Evolutionary conservation across 2,888 invertebrate species (phyloP).

Genomic region (Pardosa pseudoannulata): DNA sequence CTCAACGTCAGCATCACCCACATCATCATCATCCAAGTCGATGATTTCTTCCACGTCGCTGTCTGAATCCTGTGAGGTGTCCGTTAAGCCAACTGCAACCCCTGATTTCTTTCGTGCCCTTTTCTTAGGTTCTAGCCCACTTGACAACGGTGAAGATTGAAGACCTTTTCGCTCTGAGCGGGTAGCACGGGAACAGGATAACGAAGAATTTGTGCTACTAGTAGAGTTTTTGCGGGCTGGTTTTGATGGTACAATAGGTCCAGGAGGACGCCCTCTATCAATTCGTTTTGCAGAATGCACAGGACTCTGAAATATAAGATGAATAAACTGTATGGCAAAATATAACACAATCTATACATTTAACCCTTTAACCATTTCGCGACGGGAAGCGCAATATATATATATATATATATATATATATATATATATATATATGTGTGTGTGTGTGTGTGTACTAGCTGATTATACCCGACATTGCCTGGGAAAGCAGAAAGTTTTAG

Average conservation of each 20-base stretch:
- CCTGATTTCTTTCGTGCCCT: conserved; percentile 67
- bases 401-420: too few relatives aligned
- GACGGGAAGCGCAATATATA: too few relatives aligned
- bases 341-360: too few relatives aligned
- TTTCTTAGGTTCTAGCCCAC: conserved; percentile 63
- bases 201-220: conserved; percentile 39
- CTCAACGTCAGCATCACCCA: conserved; percentile 28
- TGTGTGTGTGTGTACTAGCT: too few relatives aligned
- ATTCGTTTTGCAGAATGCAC: conserved; percentile 23
- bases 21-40: conserved; percentile 40
- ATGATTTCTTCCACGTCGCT: conserved; percentile 64
- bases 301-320: conserved; percentile 28
- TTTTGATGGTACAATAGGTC: conserved; percentile 13
- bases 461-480: too few relatives aligned
- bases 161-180: conserved; percentile 73
- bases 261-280: conserved; percentile 71
- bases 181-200: conserved; percentile 63
- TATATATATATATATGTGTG: too few relatives aligned
- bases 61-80: conserved; percentile 59
- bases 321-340: too few relatives aligned
- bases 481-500: too few relatives aligned
- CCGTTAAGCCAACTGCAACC: conserved; percentile 29
- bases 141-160: conserved; percentile 61
- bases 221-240: conserved; percentile 55
- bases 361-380: too few relatives aligned